phyloP scores from a whole-genome alignment of 2,113 vertebrate genomes.

The Bucco capensis region DNA sequence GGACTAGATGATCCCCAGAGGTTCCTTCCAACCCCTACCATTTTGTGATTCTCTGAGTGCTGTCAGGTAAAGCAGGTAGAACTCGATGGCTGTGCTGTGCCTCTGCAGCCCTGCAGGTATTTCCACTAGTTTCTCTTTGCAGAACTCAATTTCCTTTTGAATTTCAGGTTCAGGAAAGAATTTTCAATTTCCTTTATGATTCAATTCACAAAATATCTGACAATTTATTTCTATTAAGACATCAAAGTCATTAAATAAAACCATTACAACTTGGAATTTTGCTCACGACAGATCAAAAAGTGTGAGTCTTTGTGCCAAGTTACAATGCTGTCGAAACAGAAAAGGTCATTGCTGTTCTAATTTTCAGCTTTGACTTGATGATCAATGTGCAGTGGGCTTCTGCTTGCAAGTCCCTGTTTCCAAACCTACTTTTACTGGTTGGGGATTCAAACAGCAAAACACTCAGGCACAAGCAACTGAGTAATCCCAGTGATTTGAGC shows the following conservation, averaged over 20 bases:
- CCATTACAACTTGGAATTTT: background rate
- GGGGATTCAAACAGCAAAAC: background rate
- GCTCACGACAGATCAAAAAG: background rate
- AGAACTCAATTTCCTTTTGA: background rate
- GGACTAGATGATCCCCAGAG: background rate
- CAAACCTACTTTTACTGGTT: background rate
- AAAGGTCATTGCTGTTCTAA: background rate
- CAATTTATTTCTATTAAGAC: background rate
- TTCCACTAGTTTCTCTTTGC: background rate
- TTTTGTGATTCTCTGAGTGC: background rate
- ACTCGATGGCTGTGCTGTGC: background rate
- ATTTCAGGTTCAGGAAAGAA: background rate
- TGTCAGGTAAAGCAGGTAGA: background rate
- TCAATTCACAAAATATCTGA: background rate
- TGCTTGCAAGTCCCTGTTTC: background rate
- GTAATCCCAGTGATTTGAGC: conserved; percentile 29
- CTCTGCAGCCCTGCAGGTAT: background rate
- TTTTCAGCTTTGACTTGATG: background rate
- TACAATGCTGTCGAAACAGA: background rate
- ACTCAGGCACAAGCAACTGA: background rate
- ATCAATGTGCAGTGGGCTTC: background rate
- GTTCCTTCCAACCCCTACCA: background rate
- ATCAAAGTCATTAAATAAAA: background rate
- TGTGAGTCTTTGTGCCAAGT: background rate
- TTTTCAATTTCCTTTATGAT: background rate